phyloP scores from a whole-genome alignment of 2,113 vertebrate species.

The Crocuta crocuta region DNA sequence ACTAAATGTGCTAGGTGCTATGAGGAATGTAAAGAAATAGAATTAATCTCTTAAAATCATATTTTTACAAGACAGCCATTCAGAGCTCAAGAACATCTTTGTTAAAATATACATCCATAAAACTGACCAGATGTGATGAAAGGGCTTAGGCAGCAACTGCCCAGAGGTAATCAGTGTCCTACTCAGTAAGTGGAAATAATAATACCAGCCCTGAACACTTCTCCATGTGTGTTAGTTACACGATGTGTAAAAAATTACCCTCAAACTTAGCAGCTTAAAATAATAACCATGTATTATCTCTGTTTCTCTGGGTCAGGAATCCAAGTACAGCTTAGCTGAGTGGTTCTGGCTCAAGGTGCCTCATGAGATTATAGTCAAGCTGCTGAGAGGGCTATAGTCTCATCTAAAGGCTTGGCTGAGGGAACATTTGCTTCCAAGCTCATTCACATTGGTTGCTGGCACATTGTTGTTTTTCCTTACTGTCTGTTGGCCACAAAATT shows the following conservation, averaged over 20 bases:
- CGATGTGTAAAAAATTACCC: neutral
- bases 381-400: neutral
- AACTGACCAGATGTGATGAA: neutral
- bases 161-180: neutral
- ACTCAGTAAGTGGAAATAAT: neutral
- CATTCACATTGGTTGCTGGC: neutral
- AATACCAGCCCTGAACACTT: neutral
- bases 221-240: neutral
- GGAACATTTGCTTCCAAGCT: neutral
- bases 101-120: neutral
- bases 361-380: neutral
- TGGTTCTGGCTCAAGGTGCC: neutral
- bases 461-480: neutral
- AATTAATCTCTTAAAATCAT: neutral
- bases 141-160: neutral
- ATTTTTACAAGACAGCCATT: neutral
- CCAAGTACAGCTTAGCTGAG: neutral
- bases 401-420: neutral
- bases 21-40: neutral
- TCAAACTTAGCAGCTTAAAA: neutral
- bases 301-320: neutral
- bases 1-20: neutral
- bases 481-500: neutral
- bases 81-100: neutral
- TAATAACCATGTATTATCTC: neutral